Conservation (phyloP, 2,888 invertebrate genomes). For the Brenthis daphne region DNA sequence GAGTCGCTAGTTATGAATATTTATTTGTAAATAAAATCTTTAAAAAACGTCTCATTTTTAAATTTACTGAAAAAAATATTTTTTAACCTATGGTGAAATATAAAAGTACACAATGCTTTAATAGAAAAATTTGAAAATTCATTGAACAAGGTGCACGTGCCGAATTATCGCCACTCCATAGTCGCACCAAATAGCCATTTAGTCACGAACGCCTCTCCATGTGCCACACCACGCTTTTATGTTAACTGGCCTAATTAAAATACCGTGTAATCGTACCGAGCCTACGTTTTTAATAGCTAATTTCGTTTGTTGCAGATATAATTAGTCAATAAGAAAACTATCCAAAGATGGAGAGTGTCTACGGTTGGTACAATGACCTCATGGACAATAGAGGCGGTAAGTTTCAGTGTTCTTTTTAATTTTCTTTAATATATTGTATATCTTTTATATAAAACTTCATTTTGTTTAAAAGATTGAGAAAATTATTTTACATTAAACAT, state of each 20-base stretch:
- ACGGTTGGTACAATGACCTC: slow-evolving; percentile 86
- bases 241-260: slow-evolving; percentile 38
- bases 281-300: slow-evolving; percentile 19
- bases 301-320: slow-evolving; percentile 71
- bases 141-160: slow-evolving; percentile 31
- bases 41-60: no score
- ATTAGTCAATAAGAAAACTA: slow-evolving; percentile 61
- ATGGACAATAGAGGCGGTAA: slow-evolving; percentile 88
- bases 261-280: slow-evolving; percentile 29
- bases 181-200: slow-evolving; percentile 42
- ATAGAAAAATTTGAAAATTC: not conserved
- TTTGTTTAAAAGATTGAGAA: no score
- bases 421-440: no score
- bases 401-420: slow-evolving; percentile 49
- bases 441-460: no score
- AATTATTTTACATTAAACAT: no score
- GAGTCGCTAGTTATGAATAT: no score
- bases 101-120: no score
- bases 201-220: slow-evolving; percentile 40
- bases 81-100: no score
- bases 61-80: no score
- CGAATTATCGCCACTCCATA: slow-evolving; percentile 34
- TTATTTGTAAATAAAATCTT: no score
- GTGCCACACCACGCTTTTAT: slow-evolving; percentile 40
- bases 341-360: slow-evolving; percentile 83